phyloP scores from a whole-genome alignment of 2,797 vertebrate species.

The Botia almorhae region DNA sequence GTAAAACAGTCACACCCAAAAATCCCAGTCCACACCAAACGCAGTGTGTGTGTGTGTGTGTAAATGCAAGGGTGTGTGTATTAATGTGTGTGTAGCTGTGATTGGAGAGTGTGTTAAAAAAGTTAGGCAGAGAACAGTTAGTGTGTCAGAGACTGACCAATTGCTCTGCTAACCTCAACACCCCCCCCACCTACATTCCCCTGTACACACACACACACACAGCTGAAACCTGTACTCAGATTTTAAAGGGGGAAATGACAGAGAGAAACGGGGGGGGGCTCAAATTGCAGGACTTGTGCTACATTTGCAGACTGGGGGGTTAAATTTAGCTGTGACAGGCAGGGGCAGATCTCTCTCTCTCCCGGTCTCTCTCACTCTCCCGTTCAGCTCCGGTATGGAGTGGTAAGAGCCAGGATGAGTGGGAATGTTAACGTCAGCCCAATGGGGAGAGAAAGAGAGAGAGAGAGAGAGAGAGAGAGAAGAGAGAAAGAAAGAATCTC shows the following conservation, averaged over 20 bases:
- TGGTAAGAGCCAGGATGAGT: constrained; percentile 74
- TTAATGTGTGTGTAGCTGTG: constrained; percentile 41
- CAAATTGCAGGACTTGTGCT: constrained; percentile 86
- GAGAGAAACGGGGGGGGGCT: constrained; percentile 63
- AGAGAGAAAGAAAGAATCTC: constrained; percentile 28
- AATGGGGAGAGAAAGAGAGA: constrained; percentile 65
- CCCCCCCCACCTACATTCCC: constrained; percentile 44
- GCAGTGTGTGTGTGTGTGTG: constrained; percentile 47
- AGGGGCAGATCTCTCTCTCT: constrained; percentile 52
- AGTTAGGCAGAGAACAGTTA: constrained; percentile 56
- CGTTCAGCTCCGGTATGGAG: constrained; percentile 62
- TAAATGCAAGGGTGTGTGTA: constrained; percentile 36
- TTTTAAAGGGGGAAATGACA: constrained; percentile 45
- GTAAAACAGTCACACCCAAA: constrained; percentile 72
- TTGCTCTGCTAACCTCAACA: constrained; percentile 67
- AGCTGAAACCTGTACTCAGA: constrained; percentile 77
- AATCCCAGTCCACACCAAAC: constrained; percentile 64
- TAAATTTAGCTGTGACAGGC: constrained; percentile 81
- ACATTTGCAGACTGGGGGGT: constrained; percentile 85
- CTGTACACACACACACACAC: constrained; percentile 56
- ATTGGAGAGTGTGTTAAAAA: constrained; percentile 35
- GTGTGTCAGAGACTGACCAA: constrained; percentile 67
- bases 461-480: constrained; percentile 43
- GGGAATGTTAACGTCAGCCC: constrained; percentile 81
- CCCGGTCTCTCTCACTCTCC: constrained; percentile 28